phyloP scores from a whole-genome alignment of 2,888 invertebrate species.

The Rhingia rostrata region DNA sequence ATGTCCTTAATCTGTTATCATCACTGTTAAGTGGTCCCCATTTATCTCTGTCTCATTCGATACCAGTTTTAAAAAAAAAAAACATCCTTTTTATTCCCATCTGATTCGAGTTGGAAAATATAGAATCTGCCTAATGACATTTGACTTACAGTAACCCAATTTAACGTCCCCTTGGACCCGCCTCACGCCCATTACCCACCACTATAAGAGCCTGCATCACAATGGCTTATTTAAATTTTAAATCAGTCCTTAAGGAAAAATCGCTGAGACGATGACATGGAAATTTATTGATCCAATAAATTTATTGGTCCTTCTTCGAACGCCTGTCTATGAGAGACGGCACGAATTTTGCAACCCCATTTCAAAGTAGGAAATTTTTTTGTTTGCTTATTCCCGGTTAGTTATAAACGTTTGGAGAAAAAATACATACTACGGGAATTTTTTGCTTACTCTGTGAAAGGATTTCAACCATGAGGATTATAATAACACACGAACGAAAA shows the following conservation, averaged over 20 bases:
- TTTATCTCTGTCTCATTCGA: conserved; percentile 71
- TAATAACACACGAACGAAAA: conserved; percentile 23
- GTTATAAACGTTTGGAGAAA: background rate
- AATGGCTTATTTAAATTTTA: conserved; percentile 71
- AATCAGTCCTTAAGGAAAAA: conserved; percentile 71
- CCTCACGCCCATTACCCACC: background rate
- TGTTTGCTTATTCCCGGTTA: background rate
- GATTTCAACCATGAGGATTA: conserved; percentile 20
- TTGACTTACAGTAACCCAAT: conserved; percentile 63
- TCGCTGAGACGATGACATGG: conserved; percentile 69
- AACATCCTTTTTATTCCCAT: background rate
- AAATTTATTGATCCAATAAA: conserved; percentile 73
- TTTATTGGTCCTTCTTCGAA: conserved; percentile 54
- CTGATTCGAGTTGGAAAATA: conserved; percentile 1
- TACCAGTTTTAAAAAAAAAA: conserved; percentile 32
- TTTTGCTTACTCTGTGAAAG: conserved; percentile 44
- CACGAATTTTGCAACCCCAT: conserved; percentile 12
- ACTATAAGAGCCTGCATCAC: conserved; percentile 16
- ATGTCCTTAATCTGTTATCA: conserved; percentile 67
- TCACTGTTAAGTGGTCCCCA: conserved; percentile 65
- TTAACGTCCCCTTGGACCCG: conserved; percentile 2
- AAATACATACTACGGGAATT: conserved; percentile 21
- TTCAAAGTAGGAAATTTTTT: conserved; percentile 36
- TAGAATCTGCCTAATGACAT: conserved; percentile 44
- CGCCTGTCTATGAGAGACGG: conserved; percentile 40